phyloP scores from a whole-genome alignment of 2,113 vertebrate genomes.

The Rhineura floridana region DNA sequence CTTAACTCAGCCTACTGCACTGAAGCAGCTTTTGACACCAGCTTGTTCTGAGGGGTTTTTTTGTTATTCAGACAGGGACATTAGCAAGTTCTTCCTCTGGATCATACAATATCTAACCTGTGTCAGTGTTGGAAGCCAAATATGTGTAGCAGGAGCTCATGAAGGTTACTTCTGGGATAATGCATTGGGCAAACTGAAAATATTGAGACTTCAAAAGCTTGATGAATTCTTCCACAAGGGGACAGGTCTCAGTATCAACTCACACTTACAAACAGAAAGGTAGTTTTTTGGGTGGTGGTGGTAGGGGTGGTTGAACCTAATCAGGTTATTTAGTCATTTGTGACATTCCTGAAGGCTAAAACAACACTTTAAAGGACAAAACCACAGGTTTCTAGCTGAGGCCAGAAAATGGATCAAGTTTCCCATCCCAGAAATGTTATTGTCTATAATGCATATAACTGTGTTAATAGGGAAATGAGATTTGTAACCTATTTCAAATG shows the following conservation, averaged over 20 bases:
- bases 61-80: neutral
- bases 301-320: neutral
- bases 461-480: conserved; percentile 13
- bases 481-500: conserved; percentile 52
- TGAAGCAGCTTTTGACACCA: conserved; percentile 43
- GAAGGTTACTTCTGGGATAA: neutral
- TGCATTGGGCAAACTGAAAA: neutral
- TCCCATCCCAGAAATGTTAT: neutral
- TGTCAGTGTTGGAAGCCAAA: conserved; percentile 12
- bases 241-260: neutral
- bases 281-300: neutral
- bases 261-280: neutral
- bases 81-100: neutral
- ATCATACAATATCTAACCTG: neutral
- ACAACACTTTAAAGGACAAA: conserved; percentile 23
- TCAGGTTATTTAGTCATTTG: neutral
- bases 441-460: conserved; percentile 21
- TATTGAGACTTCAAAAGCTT: neutral
- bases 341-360: conserved; percentile 8
- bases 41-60: conserved; percentile 11
- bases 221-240: neutral
- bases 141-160: neutral
- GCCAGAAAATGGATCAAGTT: conserved; percentile 18
- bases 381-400: conserved; percentile 2
- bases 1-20: conserved; percentile 21